Conservation (phyloP, 2,113 vertebrate genomes). For the Paradisaea rubra region DNA sequence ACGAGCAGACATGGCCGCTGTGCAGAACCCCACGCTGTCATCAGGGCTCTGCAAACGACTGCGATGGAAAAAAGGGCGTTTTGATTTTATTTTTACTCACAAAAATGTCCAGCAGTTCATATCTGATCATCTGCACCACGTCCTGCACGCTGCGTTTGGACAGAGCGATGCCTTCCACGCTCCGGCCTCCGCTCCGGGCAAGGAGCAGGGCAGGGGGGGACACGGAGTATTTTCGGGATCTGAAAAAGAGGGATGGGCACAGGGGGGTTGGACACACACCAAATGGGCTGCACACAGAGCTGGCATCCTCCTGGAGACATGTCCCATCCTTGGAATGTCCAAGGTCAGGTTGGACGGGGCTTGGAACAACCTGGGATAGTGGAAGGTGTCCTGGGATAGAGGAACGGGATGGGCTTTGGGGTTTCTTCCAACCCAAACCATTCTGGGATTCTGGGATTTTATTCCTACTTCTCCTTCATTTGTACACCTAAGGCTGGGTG, state of each 20-base stretch:
- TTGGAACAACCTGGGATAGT: background rate
- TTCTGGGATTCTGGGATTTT: background rate
- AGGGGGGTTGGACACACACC: background rate
- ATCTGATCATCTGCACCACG: constrained; percentile 68
- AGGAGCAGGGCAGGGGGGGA: constrained; percentile 80
- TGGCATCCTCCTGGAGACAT: background rate
- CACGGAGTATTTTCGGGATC: constrained; percentile 71
- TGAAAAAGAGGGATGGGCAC: constrained; percentile 47
- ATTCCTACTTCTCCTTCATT: background rate
- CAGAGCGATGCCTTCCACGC: constrained; percentile 57
- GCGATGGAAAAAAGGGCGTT: background rate
- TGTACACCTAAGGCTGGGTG: background rate
- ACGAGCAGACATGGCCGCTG: background rate
- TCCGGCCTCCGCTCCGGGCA: constrained; percentile 56
- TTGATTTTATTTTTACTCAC: constrained; percentile 67
- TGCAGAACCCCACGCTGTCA: background rate
- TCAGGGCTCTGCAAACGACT: background rate
- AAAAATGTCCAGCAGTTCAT: constrained; percentile 72
- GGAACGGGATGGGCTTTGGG: background rate
- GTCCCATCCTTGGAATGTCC: background rate
- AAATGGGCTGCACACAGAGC: background rate
- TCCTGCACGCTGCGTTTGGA: constrained; percentile 44
- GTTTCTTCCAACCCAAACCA: background rate
- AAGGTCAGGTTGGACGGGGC: fast-evolving
- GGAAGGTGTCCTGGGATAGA: background rate